Evolutionary conservation across 2,113 vertebrate genomes (phyloP), one percentile per base, ranked within the genome.

Genomic region (Festucalex cinctus): DNA sequence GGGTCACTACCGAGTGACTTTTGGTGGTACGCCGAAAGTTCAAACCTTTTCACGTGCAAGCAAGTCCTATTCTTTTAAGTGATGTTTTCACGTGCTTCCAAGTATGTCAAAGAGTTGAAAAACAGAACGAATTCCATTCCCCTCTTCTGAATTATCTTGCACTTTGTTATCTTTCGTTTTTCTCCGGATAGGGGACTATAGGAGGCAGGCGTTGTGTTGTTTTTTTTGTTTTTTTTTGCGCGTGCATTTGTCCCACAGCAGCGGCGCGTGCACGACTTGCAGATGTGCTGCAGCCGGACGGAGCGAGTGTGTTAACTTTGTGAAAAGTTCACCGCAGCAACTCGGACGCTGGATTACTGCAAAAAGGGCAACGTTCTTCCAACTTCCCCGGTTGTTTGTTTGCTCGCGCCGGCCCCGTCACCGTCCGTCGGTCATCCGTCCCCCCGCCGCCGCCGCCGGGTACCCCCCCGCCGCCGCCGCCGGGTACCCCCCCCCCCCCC

Each of bases 401-500:
- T 69, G 64, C 10, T 24, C 24, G 24, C 70, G 80, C 80, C 80
- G 80, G 66, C 75, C 73, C 54, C 6, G 76, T 79, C 88, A 85
- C 88, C 90, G 87, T 92, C 90, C 90, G 39, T 85, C 87, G 88
- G 85, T 16, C 84, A 81, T 78, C 84, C 80, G 74, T 74, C 76
- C 68, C n/a, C n/a, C n/a, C n/a, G n/a, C n/a, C n/a, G n/a, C n/a
- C n/a, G n/a, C n/a, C 74, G 57, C 65, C 79, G 75, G 43, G 53
- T 28, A 61, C 14, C 26, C 28, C 28, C 28, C 28, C 78, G 75
- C 39, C 56, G 28, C 63, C 14, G n/a, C n/a, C 74, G 57, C 65
- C 79, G 75, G 43, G 53, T 28, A 61, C 14, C 26, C 28, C 28
- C 28, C 28, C 78, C 74, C 39, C 56, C 35, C 63, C 14, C 26